phyloP scores from a whole-genome alignment of 2,888 invertebrate genomes.

The Nasonia oneida region DNA sequence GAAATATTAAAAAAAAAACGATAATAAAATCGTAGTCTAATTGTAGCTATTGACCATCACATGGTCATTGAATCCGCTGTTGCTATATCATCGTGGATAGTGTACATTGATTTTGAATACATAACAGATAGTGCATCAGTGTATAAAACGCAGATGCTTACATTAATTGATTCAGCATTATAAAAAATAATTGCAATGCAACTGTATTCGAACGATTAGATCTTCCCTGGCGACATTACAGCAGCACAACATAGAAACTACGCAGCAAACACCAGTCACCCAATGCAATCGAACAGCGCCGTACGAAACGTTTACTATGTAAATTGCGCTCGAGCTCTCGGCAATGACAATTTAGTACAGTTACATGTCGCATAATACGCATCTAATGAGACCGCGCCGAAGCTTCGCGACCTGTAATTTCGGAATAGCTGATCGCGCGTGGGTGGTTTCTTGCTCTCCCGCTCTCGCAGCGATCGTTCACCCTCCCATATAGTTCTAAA shows the following conservation, averaged over 20 bases:
- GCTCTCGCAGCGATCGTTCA: neutral
- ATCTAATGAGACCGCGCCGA: neutral
- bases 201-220: no score
- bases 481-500: neutral
- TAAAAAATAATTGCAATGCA: no score
- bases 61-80: no score
- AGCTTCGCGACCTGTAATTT: neutral
- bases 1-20: no score
- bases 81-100: no score
- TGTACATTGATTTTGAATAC: no score
- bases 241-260: neutral
- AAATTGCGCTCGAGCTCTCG: neutral
- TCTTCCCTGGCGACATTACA: neutral
- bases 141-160: no score
- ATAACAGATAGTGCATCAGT: no score
- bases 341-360: neutral
- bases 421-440: neutral
- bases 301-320: neutral
- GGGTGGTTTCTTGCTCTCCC: neutral
- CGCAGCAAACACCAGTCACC: neutral
- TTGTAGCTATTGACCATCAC: no score
- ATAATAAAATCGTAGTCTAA: no score
- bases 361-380: no score
- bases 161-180: no score
- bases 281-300: neutral